These are phyloP conservation scores for Petrolisthes cinctipes DNA, from an alignment of 2,888 invertebrate genomes.

Conservation along the genomic window DNA sequence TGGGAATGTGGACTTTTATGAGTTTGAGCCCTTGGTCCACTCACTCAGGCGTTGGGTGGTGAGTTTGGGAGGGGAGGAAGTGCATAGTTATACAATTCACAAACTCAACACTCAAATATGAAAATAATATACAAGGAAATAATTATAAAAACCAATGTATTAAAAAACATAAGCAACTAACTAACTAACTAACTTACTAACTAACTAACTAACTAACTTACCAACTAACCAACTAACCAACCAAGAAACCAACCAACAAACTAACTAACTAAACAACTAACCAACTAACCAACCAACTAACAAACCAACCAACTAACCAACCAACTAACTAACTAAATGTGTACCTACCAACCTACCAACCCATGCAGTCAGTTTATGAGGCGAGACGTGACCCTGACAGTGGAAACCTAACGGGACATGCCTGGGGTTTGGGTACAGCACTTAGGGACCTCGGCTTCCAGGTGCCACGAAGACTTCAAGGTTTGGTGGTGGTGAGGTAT, in stretches of 20 bases:
- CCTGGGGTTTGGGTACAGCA: slow-evolving; percentile 35
- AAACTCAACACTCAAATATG: background rate
- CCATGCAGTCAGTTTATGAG: slow-evolving; percentile 19
- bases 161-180: background rate
- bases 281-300: background rate
- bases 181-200: background rate
- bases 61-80: background rate
- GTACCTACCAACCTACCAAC: too few relatives aligned
- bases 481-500: slow-evolving; percentile 39
- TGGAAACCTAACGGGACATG: slow-evolving; percentile 2
- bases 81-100: background rate
- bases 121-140: background rate
- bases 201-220: background rate
- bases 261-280: background rate
- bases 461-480: slow-evolving; percentile 37
- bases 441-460: slow-evolving; percentile 37
- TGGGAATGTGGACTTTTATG: slow-evolving; percentile 44
- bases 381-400: slow-evolving; percentile 16
- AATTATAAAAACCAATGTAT: too few relatives aligned
- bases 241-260: background rate
- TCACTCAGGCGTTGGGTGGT: slow-evolving; percentile 39
- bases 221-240: background rate
- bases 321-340: background rate
- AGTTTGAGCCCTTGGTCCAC: slow-evolving; percentile 30
- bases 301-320: background rate